Percentiles rank a stretch among this genome's conserved stretches.
Conservation (phyloP, 2,113 vertebrate species). For the Sigmodon hispidus region DNA sequence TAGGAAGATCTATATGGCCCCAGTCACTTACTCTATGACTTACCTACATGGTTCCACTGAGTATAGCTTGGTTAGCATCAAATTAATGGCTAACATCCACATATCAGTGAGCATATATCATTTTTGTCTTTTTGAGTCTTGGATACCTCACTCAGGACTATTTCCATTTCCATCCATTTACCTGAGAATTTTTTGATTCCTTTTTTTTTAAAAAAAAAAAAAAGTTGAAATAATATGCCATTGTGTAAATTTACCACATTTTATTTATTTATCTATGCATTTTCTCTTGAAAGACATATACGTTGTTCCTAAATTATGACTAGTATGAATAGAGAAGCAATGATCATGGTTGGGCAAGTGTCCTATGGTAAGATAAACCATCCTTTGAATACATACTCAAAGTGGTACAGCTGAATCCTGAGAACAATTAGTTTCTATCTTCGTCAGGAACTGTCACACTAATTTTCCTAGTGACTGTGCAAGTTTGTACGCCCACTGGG, state of each 20-base stretch:
- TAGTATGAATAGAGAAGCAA: background rate
- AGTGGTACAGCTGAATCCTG: background rate
- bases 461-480: background rate
- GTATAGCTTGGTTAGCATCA: background rate
- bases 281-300: background rate
- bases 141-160: background rate
- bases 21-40: background rate
- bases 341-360: background rate
- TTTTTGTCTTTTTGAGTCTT: background rate
- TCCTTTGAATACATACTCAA: background rate
- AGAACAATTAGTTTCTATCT: background rate
- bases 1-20: background rate
- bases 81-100: background rate
- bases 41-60: background rate
- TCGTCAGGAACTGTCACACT: background rate
- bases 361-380: background rate
- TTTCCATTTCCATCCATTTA: background rate
- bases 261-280: background rate
- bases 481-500: background rate
- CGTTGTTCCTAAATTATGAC: background rate
- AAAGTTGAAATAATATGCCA: background rate
- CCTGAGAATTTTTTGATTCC: background rate
- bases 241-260: background rate
- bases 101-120: background rate
- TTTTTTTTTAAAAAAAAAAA: no score